Conservation (phyloP, 2,797 vertebrate species). For the Falco columbarius region DNA sequence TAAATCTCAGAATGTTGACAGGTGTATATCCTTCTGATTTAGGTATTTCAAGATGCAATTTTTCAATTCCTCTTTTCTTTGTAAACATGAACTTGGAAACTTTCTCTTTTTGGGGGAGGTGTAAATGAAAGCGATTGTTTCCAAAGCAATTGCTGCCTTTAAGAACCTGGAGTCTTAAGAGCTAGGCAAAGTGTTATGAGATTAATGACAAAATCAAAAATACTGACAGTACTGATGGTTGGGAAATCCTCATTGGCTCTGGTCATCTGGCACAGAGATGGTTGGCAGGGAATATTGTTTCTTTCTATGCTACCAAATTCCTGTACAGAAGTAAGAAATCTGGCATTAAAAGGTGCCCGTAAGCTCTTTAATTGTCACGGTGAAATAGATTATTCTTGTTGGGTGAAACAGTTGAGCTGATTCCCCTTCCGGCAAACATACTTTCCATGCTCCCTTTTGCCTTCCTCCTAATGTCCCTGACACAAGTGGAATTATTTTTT, state of each 20-base stretch:
- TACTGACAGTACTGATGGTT: not conserved
- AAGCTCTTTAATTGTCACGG: not conserved
- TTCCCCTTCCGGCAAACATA: not conserved
- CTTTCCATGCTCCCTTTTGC: not conserved
- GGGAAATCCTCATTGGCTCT: not conserved
- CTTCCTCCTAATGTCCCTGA: constrained; percentile 26
- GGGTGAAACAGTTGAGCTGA: not conserved
- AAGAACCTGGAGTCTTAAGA: not conserved
- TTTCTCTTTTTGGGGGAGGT: not conserved
- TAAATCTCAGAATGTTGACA: accelerated
- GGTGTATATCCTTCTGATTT: not conserved
- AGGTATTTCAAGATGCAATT: not conserved
- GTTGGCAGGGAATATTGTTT: not conserved
- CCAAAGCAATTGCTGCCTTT: not conserved
- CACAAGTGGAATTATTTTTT: constrained; percentile 68
- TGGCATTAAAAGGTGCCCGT: not conserved
- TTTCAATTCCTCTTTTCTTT: not conserved
- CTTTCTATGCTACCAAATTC: not conserved
- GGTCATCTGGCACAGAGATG: not conserved
- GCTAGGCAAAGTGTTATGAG: not conserved
- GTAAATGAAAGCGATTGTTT: not conserved
- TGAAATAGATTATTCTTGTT: not conserved
- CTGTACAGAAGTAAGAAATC: not conserved
- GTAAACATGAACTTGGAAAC: not conserved
- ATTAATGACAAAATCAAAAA: not conserved